These are phyloP conservation scores for Papilio glaucus DNA, from an alignment of 1,140 invertebrate species.

Conservation along the genomic window DNA sequence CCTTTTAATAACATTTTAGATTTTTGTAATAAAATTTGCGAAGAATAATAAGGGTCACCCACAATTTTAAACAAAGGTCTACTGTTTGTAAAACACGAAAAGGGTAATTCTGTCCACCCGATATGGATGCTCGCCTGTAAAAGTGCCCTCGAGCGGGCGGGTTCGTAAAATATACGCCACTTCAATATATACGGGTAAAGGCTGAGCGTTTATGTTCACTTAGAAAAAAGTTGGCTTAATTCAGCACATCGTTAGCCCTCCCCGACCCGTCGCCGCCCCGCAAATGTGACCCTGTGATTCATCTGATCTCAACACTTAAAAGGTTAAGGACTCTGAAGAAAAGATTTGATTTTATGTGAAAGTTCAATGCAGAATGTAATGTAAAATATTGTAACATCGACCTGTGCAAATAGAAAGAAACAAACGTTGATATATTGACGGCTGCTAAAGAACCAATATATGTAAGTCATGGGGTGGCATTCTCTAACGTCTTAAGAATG, in stretches of 20 bases:
- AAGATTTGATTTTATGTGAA: slow-evolving; percentile 58
- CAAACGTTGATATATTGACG: slow-evolving; percentile 18
- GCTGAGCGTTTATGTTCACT: slow-evolving; percentile 76
- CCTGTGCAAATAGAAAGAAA: slow-evolving; percentile 1
- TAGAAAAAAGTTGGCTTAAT: slow-evolving; percentile 81
- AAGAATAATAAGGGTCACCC: slow-evolving; percentile 34
- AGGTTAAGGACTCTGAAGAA: slow-evolving; percentile 49
- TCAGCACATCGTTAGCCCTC: slow-evolving; percentile 72
- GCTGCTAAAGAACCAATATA: slow-evolving; percentile 3
- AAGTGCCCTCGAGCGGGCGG: slow-evolving; percentile 70
- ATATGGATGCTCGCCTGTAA: slow-evolving; percentile 61
- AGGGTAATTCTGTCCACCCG: slow-evolving; percentile 77
- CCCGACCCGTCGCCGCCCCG: slow-evolving; percentile 47
- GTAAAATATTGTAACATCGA: slow-evolving; percentile 5
- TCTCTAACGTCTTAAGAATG: too few relatives aligned
- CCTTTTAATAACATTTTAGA: slow-evolving; percentile 25
- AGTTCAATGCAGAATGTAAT: slow-evolving; percentile 1
- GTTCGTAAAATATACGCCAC: slow-evolving; percentile 80
- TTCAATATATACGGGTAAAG: slow-evolving; percentile 76
- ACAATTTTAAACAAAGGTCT: slow-evolving; percentile 59
- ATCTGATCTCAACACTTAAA: slow-evolving; percentile 63
- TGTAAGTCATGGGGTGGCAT: too few relatives aligned
- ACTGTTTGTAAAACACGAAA: slow-evolving; percentile 68
- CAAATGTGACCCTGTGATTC: slow-evolving; percentile 74
- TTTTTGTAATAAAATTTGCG: slow-evolving; percentile 35